Conservation (phyloP, 1,140 invertebrate species). For the Drosophila truncata region DNA sequence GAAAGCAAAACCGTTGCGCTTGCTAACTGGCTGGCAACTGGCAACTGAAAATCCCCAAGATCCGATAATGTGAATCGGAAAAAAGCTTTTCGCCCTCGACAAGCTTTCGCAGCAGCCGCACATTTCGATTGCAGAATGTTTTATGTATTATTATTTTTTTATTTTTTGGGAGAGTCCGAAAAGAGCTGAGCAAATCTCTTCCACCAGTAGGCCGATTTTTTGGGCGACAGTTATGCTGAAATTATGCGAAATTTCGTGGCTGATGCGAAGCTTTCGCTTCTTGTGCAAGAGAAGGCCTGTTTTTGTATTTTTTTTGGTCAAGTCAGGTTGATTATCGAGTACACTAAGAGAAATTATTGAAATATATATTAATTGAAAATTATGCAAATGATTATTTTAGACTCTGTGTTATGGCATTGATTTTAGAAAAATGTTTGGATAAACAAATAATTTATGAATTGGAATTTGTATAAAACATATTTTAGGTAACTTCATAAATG, state of each 20-base stretch:
- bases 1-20: constrained; percentile 62
- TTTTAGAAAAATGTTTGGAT: too few species aligned
- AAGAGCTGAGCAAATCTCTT: constrained; percentile 26
- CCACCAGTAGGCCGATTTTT: constrained; percentile 20
- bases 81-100: constrained; percentile 37
- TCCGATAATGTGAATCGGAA: constrained; percentile 31
- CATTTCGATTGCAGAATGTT: constrained; percentile 37
- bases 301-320: constrained; percentile 35
- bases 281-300: constrained; percentile 55
- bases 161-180: constrained; percentile 4
- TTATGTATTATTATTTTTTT: neutral
- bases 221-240: constrained; percentile 48
- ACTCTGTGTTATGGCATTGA: neutral
- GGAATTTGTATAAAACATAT: too few species aligned
- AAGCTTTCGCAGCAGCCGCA: constrained; percentile 54
- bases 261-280: constrained; percentile 52
- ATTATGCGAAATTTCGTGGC: constrained; percentile 67
- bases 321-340: constrained; percentile 33
- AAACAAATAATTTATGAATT: too few species aligned
- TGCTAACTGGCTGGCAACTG: constrained; percentile 62
- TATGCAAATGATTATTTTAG: neutral
- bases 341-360: neutral
- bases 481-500: too few species aligned
- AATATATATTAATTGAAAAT: too few species aligned
- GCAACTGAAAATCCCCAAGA: constrained; percentile 54